Conservation (phyloP, 2,888 invertebrate species). For the Anthophora plumipes region DNA sequence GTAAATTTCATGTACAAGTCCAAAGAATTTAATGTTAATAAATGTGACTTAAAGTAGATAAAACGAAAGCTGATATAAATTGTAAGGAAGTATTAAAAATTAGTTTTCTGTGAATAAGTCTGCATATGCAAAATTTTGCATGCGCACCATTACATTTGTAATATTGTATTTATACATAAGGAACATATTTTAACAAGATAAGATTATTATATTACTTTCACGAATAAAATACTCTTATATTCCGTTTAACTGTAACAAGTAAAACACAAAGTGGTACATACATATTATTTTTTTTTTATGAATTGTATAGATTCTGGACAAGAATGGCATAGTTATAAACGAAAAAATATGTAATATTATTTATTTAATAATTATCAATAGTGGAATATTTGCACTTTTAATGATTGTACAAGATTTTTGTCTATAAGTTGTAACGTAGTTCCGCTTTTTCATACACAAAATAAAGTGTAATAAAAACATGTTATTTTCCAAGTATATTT, state of each 20-base stretch:
- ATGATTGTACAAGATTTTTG: neutral
- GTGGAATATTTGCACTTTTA: neutral
- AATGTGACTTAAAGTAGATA: neutral
- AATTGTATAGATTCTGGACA: neutral
- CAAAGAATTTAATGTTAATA: conserved; percentile 86
- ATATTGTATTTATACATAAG: conserved; percentile 11
- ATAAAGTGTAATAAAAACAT: conserved; percentile 10
- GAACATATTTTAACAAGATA: neutral
- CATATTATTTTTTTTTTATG: neutral
- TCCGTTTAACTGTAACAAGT: neutral
- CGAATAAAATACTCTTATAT: conserved; percentile 6
- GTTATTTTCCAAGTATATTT: neutral
- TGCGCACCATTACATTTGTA: neutral
- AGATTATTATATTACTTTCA: conserved; percentile 5
- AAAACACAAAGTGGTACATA: neutral
- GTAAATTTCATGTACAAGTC: conserved; percentile 96
- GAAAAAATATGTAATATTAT: neutral
- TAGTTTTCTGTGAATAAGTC: neutral
- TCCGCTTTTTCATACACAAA: neutral
- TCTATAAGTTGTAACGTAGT: neutral
- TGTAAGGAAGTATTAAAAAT: neutral
- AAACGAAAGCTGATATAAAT: neutral
- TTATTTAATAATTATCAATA: neutral
- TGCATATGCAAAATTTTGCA: neutral
- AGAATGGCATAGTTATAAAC: neutral